Evolutionary conservation across 1,140 invertebrate genomes (phyloP).

Genomic region (Arion vulgaris): DNA sequence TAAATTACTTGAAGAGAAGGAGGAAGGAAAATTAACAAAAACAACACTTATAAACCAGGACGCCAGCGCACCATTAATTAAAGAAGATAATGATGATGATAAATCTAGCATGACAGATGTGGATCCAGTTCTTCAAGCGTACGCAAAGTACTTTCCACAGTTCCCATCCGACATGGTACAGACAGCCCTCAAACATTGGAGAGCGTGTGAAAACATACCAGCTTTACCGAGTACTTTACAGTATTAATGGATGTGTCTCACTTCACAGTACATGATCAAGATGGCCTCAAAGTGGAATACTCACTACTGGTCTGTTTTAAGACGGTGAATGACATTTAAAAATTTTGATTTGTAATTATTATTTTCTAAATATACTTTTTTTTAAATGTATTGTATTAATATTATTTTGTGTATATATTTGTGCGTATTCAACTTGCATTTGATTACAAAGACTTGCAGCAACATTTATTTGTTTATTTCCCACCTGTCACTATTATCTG

Average conservation of each 20-base stretch:
- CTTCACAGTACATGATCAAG: no score
- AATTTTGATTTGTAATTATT: no score
- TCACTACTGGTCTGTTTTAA: no score
- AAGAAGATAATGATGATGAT: neutral
- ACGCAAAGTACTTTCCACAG: conserved; percentile 13
- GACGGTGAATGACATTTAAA: no score
- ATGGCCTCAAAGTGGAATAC: no score
- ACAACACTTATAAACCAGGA: neutral
- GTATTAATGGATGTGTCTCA: neutral
- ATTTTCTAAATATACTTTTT: no score
- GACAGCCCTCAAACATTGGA: neutral
- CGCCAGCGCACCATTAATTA: neutral
- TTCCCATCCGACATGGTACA: neutral
- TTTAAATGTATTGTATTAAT: no score
- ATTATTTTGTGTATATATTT: no score
- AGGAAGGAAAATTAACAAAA: neutral
- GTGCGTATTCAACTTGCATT: no score
- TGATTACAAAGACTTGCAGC: no score
- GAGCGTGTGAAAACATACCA: neutral
- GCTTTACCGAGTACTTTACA: neutral
- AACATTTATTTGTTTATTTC: no score
- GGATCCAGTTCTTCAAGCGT: neutral
- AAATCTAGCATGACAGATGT: neutral
- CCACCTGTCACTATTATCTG: no score
- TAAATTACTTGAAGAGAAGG: neutral